Evolutionary conservation across 2,113 vertebrate species (phyloP), one percentile per base, ranked within the genome.

Genomic region (Hystrix brachyura): DNA sequence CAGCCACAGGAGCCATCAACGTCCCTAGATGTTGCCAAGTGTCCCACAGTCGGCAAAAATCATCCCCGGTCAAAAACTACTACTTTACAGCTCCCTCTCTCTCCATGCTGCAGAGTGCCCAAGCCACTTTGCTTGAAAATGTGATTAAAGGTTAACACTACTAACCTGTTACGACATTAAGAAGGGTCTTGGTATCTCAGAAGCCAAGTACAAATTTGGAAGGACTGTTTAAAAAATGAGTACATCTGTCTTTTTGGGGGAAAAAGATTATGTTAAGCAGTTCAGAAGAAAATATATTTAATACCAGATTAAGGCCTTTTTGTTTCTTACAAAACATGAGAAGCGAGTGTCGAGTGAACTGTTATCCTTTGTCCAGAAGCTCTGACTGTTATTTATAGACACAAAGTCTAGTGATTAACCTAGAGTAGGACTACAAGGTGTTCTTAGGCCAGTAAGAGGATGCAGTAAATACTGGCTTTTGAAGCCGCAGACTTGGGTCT

Each of bases 361-460:
- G 13, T 18, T 78, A 10, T n/a, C 67, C 8, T 78, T 87, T 96
- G 84, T 80, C 72, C 79, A 59, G 95, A 92, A 89, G 46, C 18
- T 79, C 55, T 64, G 87, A 18, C 71, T 23, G 6, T 84, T 91
- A 32, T 43, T 79, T 69, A 48, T 65, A 87, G 51, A 64, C n/a
- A 79, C 80, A 79, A 84, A 64, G 67, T 53, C 27, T 83, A 67
- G 65, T 67, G 23, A 25, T 80, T 85, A 78, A 43, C 43, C 27
- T n/a, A 23, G 7, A 62, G 21, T 38, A 5, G 17, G 90, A 71
- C 69, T 38, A 15, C 23, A 78, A 38, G 43, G 48, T 76, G 92
- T 74, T 57, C 38, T 60, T 74, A 82, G 34, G 7, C 64, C 48
- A 38, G 19, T 21, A 23, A 53, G 51, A 43, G 34, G 38, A 34